phyloP scores from a whole-genome alignment of 2,113 vertebrate species.

The Acanthisitta chloris region DNA sequence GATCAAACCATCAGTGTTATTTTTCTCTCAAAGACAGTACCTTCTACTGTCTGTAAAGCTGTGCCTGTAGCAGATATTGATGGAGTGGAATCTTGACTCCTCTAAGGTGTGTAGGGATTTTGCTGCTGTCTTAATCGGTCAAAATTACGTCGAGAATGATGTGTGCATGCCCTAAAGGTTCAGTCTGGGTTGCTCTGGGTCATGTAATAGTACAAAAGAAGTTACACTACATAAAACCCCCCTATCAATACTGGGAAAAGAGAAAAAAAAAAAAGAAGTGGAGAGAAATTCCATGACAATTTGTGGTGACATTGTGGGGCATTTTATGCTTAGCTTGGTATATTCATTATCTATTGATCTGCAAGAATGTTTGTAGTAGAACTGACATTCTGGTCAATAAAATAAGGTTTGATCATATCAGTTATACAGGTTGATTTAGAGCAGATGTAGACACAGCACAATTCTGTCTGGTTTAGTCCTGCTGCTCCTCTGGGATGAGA shows the following conservation, averaged over 20 bases:
- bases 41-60: background rate
- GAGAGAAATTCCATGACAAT: background rate
- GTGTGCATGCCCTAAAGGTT: background rate
- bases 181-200: background rate
- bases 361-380: background rate
- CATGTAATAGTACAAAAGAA: background rate
- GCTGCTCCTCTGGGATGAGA: background rate
- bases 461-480: background rate
- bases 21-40: background rate
- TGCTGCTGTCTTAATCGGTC: background rate
- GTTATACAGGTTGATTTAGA: background rate
- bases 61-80: fast-evolving
- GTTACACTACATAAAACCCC: background rate
- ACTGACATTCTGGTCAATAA: background rate
- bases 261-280: background rate
- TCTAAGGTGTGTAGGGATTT: background rate
- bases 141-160: background rate
- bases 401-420: background rate
- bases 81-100: background rate
- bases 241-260: background rate
- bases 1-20: background rate
- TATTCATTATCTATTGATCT: background rate
- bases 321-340: background rate
- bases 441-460: background rate
- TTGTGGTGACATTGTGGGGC: background rate